These are phyloP conservation scores for Diarsia rubi DNA, from an alignment of 2,888 invertebrate genomes.

Conservation along the genomic window DNA sequence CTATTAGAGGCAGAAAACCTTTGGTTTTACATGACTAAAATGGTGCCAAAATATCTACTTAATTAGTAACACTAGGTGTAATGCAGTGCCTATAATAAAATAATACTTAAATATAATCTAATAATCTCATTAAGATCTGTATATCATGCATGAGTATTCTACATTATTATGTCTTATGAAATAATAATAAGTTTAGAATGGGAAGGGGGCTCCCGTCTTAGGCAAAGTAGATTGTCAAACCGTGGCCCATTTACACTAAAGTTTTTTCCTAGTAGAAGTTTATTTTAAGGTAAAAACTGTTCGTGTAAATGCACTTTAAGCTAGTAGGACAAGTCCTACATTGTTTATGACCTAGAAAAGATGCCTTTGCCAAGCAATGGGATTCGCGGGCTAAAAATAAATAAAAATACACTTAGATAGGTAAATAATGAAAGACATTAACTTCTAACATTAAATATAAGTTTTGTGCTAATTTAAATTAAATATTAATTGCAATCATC, in stretches of 20 bases:
- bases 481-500: constrained; percentile 48
- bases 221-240: not conserved
- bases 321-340: too few relatives aligned
- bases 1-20: constrained; percentile 58
- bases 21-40: constrained; percentile 60
- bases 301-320: not conserved
- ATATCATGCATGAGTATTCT: constrained; percentile 63
- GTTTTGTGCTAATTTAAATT: constrained; percentile 61
- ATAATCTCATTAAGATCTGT: constrained; percentile 72
- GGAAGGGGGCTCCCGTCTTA: not conserved
- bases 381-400: constrained; percentile 20
- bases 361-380: not conserved
- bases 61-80: constrained; percentile 55
- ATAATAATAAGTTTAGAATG: constrained; percentile 17
- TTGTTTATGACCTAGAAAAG: not conserved
- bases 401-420: constrained; percentile 22
- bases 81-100: constrained; percentile 64
- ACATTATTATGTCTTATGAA: constrained; percentile 50
- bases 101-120: constrained; percentile 51
- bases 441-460: constrained; percentile 73
- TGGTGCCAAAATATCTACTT: constrained; percentile 69
- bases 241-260: not conserved
- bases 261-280: not conserved
- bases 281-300: not conserved
- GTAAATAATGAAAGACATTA: constrained; percentile 81